These are phyloP conservation scores for Ylistrum balloti DNA, from an alignment of 1,140 invertebrate genomes.

Conservation along the genomic window DNA sequence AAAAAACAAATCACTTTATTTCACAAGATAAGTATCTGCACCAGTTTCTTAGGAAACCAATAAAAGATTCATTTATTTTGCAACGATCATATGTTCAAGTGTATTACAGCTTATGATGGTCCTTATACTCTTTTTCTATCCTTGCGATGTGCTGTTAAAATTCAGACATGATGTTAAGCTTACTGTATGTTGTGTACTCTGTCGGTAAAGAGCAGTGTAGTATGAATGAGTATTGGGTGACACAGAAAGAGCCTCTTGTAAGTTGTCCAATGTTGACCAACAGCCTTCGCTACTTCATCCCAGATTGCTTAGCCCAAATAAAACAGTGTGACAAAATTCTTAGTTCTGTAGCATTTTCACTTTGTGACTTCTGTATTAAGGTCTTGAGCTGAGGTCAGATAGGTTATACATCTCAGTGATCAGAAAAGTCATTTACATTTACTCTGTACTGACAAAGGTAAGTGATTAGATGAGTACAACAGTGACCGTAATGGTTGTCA, in stretches of 20 bases:
- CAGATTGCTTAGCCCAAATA: neutral
- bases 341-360: neutral
- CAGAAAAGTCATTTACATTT: neutral
- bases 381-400: neutral
- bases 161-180: neutral
- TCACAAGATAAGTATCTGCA: neutral
- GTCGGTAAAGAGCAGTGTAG: neutral
- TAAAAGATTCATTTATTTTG: neutral
- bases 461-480: too few species aligned
- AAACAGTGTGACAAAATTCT: neutral
- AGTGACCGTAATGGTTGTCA: neutral
- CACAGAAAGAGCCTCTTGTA: neutral
- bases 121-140: neutral
- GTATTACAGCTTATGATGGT: neutral
- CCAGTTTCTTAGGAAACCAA: neutral
- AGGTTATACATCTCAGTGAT: neutral
- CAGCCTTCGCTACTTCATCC: neutral
- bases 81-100: neutral
- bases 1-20: too few species aligned
- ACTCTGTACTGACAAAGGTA: neutral
- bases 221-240: neutral
- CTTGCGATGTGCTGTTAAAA: neutral
- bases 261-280: neutral
- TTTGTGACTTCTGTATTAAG: neutral
- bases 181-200: neutral